phyloP scores from a whole-genome alignment of 2,888 invertebrate genomes.

The Eurois occulta region DNA sequence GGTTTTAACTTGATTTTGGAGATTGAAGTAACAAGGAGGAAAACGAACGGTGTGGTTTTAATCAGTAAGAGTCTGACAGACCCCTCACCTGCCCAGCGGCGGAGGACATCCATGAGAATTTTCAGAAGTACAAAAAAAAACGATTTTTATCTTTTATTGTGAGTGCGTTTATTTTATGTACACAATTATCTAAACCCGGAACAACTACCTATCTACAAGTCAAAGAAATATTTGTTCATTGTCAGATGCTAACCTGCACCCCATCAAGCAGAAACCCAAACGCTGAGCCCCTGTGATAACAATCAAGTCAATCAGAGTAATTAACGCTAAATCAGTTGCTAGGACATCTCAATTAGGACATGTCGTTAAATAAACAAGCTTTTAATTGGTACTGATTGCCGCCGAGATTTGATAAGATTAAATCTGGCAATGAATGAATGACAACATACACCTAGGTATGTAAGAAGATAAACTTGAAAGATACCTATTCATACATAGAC shows the following conservation, averaged over 20 bases:
- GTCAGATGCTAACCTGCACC: background rate
- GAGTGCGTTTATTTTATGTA: too few relatives aligned
- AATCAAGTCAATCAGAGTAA: conserved; percentile 15
- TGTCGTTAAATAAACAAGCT: conserved; percentile 8
- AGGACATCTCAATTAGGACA: conserved; percentile 44
- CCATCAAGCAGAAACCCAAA: background rate
- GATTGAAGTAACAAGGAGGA: too few relatives aligned
- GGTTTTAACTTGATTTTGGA: too few relatives aligned
- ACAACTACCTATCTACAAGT: background rate
- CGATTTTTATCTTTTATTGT: too few relatives aligned
- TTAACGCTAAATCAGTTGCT: conserved; percentile 23
- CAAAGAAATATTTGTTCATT: background rate
- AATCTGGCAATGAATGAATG: conserved; percentile 30
- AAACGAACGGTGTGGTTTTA: too few relatives aligned
- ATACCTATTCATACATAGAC: background rate
- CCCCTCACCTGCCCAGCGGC: too few relatives aligned
- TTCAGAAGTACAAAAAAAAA: too few relatives aligned
- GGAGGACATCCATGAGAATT: too few relatives aligned
- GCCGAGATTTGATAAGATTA: conserved; percentile 49
- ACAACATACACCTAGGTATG: too few relatives aligned
- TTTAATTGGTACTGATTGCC: conserved; percentile 43
- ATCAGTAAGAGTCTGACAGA: too few relatives aligned
- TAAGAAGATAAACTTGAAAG: conserved; percentile 1
- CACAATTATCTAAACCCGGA: background rate
- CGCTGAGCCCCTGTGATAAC: background rate